A percentile compares a stretch with the other conserved stretches of the same genome.
Evolutionary conservation across 2,888 invertebrate species (phyloP).

Genomic region (Bimastos eiseni): DNA sequence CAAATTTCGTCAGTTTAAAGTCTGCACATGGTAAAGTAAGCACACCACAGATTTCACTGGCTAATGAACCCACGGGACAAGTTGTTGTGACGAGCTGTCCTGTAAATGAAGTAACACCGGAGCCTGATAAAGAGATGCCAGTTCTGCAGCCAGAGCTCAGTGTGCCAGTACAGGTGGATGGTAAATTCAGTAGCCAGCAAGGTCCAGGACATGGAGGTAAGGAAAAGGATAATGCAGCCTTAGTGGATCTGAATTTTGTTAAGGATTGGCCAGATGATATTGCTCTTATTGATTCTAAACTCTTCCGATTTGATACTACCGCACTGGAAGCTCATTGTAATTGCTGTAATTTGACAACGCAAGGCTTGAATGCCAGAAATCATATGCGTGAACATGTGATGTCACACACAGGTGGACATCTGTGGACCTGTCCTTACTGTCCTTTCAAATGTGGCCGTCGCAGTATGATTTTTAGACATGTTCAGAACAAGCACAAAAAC

Average conservation of each 20-base stretch:
- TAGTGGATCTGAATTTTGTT: not conserved
- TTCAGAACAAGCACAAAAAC: constrained; percentile 22
- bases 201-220: not conserved
- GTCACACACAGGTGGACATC: constrained; percentile 15
- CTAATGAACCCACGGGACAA: not conserved
- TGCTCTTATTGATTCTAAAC: not conserved
- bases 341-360: not conserved
- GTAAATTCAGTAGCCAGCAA: not conserved
- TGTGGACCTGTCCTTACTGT: constrained; percentile 26
- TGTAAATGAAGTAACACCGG: not conserved
- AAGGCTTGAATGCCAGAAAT: constrained; percentile 16
- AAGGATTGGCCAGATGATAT: not conserved
- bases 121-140: constrained; percentile 15
- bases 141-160: constrained; percentile 18
- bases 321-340: not conserved
- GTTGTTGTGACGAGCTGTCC: not conserved
- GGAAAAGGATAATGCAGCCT: not conserved
- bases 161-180: not conserved
- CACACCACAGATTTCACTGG: not conserved
- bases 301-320: not conserved
- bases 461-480: not conserved
- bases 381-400: constrained; percentile 19
- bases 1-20: constrained; percentile 16
- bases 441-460: constrained; percentile 9
- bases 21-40: not conserved